Conservation (phyloP, 2,113 vertebrate genomes). For the Pan troglodytes region NHGRI_mPanTro3-v2.1_pri NC_072414.2:65832001-65832500, state of each 20-base stretch:
- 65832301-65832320: neutral
- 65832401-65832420: neutral
- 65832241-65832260: conserved; percentile 38
- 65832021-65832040: neutral
- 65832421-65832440: neutral
- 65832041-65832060: conserved; percentile 68
- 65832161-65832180: conserved; percentile 41
- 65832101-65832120: neutral
- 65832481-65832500: neutral
- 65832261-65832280: neutral
- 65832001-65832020: neutral
- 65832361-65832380: conserved; percentile 3
- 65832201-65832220: conserved; percentile 29
- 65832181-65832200: conserved; percentile 57
- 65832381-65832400: neutral
- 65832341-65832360: neutral
- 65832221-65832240: conserved; percentile 22
- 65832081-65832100: conserved; percentile 44
- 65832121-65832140: neutral
- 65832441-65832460: neutral
- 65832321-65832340: neutral
- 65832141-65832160: conserved; percentile 4
- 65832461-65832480: neutral
- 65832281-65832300: conserved; percentile 6
- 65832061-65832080: conserved; percentile 56